Evolutionary conservation across 2,888 invertebrate genomes (phyloP).

Genomic region (Bembecia ichneumoniformis): DNA sequence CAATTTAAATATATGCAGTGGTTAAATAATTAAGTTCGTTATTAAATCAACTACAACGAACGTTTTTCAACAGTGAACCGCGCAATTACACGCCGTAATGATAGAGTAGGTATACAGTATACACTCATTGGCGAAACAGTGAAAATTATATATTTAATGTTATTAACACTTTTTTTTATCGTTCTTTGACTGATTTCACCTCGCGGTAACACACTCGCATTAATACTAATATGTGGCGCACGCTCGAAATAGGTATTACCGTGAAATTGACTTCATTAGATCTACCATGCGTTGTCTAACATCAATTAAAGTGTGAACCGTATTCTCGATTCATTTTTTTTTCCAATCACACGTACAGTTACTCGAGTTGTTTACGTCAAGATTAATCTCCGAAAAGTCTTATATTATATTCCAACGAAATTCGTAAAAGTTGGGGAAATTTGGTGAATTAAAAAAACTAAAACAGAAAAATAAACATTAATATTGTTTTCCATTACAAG

Average conservation of each 20-base stretch:
- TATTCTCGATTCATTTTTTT: too few relatives aligned
- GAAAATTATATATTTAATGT: conserved; percentile 7
- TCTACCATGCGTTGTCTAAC: conserved; percentile 23
- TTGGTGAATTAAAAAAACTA: too few relatives aligned
- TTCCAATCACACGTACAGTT: too few relatives aligned
- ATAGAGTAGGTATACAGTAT: background rate
- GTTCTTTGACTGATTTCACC: conserved; percentile 13
- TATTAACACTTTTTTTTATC: conserved; percentile 6
- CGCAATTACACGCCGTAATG: conserved; percentile 2
- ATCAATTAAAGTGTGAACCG: conserved; percentile 3
- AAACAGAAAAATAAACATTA: too few relatives aligned
- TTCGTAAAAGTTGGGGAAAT: too few relatives aligned
- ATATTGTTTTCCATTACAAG: too few relatives aligned
- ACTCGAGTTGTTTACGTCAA: too few relatives aligned
- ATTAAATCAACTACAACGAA: background rate
- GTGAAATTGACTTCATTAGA: conserved; percentile 28
- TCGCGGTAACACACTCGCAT: conserved; percentile 15
- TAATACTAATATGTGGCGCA: conserved; percentile 18
- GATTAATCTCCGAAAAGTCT: too few relatives aligned
- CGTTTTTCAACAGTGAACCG: background rate
- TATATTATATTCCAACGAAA: too few relatives aligned
- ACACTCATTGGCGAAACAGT: background rate
- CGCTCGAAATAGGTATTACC: conserved; percentile 30
- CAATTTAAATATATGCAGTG: too few relatives aligned
- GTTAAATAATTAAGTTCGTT: too few relatives aligned